Conservation (phyloP, 2,797 vertebrate species). For the Catharus ustulatus region DNA sequence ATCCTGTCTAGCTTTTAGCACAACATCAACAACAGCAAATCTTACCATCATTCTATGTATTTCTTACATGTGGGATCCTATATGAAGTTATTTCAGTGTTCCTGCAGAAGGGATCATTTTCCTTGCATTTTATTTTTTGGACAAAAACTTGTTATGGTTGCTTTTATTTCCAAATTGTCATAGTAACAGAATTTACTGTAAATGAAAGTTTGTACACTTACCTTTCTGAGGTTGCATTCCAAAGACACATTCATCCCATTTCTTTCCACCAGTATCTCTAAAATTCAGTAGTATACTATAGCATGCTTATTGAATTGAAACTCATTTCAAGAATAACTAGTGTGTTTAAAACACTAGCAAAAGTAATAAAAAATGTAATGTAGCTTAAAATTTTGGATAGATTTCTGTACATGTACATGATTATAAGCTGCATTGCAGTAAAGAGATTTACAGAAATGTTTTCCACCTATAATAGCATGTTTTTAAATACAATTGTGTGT, state of each 20-base stretch:
- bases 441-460: not conserved
- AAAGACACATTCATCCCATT: not conserved
- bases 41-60: not conserved
- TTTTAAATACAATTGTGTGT: not conserved
- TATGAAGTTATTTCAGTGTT: not conserved
- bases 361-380: conserved; percentile 42
- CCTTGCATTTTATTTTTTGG: not conserved
- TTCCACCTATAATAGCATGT: not conserved
- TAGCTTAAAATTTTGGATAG: conserved; percentile 46
- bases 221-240: not conserved
- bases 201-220: conserved; percentile 28
- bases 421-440: not conserved
- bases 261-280: not conserved
- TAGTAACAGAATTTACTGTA: conserved; percentile 41
- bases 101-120: not conserved
- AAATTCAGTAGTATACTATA: not conserved
- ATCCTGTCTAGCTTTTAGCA: not conserved
- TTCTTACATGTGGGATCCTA: not conserved
- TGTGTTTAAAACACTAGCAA: conserved; percentile 29
- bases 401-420: not conserved
- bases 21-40: not conserved
- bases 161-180: conserved; percentile 26
- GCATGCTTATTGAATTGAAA: not conserved
- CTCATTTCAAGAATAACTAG: conserved; percentile 47
- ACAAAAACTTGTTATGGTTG: not conserved